Evolutionary conservation across 30 jellyfish, hydroid and myxozoan genomes (phyloP), one percentile per base, ranked within the genome.

Genomic region (Cassiopea xamachana): DNA sequence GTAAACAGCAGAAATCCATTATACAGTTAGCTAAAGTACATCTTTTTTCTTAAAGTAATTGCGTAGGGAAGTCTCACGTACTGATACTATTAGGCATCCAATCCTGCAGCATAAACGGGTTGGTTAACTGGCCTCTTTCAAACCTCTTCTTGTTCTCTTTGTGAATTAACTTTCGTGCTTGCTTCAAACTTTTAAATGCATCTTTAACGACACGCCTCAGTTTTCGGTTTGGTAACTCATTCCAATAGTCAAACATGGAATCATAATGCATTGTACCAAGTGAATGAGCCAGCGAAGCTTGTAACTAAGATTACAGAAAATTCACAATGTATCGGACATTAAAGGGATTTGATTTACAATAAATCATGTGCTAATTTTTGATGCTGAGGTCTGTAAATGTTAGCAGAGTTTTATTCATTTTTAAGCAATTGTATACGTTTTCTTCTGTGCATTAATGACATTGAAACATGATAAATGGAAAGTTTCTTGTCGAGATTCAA

Each of bases 1-100:
- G n/a, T n/a, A n/a, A n/a, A n/a, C n/a, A n/a, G n/a, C n/a, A n/a
- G n/a, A n/a, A n/a, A n/a, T n/a, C n/a, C n/a, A n/a, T n/a, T n/a
- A n/a, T n/a, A n/a, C n/a, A n/a, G n/a, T n/a, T n/a, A n/a, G n/a
- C n/a, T n/a, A n/a, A n/a, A n/a, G n/a, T n/a, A n/a, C 64, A 51
- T 2, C 4, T 51, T 2, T 9, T 2, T 9, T 51, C 9, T 2
- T 4, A 51, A 4, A 51, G 9, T 51, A 2, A 9, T 4, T 2
- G 64, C 9, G 9, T 9, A 51, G 4, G 9, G 8, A 62, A 8
- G 27, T 72, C 48, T 60, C 76, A 88, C 19, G 91, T 70, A 59
- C 87, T 70, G 6, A 80, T 79, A 68, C 96, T 88, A 59, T 88
- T 88, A 2, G 96, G 83, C 74, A 88, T 73, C 87, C 86, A 88